These are phyloP conservation scores for Globicephala melas DNA, from an alignment of 2,113 vertebrate genomes.

Conservation along the genomic window DNA sequence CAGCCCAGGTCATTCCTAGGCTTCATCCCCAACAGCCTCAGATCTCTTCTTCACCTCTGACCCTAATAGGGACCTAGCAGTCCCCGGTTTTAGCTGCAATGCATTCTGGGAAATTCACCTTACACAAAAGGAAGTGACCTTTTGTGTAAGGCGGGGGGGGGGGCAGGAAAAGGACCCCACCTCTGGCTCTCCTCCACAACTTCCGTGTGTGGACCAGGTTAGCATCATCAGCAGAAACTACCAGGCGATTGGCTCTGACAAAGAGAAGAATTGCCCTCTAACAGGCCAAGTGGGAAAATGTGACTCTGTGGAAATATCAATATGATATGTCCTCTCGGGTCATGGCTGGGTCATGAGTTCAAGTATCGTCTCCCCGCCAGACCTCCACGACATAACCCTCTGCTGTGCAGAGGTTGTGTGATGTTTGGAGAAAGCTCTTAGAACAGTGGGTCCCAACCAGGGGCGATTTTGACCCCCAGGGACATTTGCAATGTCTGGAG, in stretches of 20 bases:
- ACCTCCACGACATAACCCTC: background rate
- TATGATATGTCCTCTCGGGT: background rate
- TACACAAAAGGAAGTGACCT: background rate
- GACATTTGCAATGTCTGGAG: background rate
- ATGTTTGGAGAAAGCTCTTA: background rate
- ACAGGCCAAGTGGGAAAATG: background rate
- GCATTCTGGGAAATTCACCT: conserved; percentile 28
- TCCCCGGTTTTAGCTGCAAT: background rate
- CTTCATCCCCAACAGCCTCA: background rate
- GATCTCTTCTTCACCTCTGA: background rate
- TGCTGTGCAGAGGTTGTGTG: background rate
- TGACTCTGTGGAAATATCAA: conserved; percentile 34
- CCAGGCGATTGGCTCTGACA: background rate
- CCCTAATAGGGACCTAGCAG: background rate
- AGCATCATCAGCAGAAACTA: background rate
- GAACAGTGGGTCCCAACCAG: background rate
- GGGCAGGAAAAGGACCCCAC: no score
- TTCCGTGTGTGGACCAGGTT: background rate
- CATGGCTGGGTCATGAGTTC: background rate
- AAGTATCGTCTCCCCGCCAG: background rate
- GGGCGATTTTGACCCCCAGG: background rate
- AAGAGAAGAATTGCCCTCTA: background rate
- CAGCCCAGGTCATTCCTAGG: background rate
- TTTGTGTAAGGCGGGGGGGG: no score
- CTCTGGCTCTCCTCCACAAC: no score